Conservation (phyloP, 2,113 vertebrate species). For the Callionymus lyra region DNA sequence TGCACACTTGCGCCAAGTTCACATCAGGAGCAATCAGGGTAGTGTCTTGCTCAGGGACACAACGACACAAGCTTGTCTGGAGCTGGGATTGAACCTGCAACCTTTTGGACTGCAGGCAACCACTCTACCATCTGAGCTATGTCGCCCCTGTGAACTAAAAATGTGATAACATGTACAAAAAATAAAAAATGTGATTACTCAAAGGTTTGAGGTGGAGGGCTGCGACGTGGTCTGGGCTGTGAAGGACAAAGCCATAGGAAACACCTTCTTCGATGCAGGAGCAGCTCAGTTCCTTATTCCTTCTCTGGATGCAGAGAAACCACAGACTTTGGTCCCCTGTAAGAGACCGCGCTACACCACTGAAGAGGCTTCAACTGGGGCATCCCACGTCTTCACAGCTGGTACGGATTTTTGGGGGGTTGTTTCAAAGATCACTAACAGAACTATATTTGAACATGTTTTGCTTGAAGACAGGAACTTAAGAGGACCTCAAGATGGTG, state of each 20-base stretch:
- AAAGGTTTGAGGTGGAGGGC: constrained; percentile 80
- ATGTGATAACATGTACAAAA: too few species aligned
- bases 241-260: constrained; percentile 93
- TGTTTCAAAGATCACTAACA: too few species aligned
- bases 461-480: constrained; percentile 45
- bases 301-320: constrained; percentile 66
- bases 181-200: too few species aligned
- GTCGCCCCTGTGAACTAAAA: too few species aligned
- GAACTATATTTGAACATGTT: not conserved
- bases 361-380: constrained; percentile 39
- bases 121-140: too few species aligned
- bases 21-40: too few species aligned
- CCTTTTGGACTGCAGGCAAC: too few species aligned
- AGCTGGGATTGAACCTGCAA: too few species aligned
- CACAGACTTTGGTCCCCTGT: constrained; percentile 53
- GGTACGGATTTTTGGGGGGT: constrained; percentile 35
- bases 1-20: too few species aligned
- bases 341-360: constrained; percentile 80
- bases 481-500: constrained; percentile 17
- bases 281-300: constrained; percentile 90
- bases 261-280: constrained; percentile 91
- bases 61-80: too few species aligned
- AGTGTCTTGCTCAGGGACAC: too few species aligned
- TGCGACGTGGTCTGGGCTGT: constrained; percentile 94
- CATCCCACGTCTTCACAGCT: constrained; percentile 41